Percentiles rank a stretch among this genome's conserved stretches.
phyloP scores from a whole-genome alignment of 2,113 vertebrate species.

The Gorsachius goisagi region DNA sequence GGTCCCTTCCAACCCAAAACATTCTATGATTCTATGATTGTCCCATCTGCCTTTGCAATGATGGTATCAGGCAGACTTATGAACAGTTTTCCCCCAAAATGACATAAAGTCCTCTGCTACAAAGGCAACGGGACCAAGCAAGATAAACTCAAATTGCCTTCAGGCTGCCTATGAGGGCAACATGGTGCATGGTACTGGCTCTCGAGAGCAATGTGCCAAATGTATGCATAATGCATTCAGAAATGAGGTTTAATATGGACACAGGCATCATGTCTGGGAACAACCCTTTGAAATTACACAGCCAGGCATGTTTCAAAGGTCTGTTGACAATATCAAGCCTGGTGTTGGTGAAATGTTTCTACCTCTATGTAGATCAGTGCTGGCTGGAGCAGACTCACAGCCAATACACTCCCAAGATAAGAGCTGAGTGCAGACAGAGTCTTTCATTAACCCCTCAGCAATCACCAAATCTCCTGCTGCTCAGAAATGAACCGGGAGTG shows the following conservation, averaged over 20 bases:
- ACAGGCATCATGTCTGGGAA: background rate
- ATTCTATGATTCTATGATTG: too few relatives aligned
- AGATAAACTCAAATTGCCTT: background rate
- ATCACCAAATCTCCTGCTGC: background rate
- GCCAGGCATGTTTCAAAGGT: background rate
- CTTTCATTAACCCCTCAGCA: background rate
- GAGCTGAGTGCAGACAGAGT: background rate
- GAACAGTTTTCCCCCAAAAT: background rate
- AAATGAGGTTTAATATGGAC: background rate
- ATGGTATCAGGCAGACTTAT: background rate
- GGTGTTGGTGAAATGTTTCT: background rate
- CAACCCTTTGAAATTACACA: background rate
- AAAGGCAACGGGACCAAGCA: background rate
- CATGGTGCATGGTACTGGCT: fast-evolving
- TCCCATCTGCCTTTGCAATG: background rate
- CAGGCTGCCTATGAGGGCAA: background rate
- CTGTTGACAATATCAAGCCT: background rate
- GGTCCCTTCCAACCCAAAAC: too few relatives aligned
- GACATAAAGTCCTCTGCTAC: background rate
- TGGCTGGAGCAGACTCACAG: background rate
- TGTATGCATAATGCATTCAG: background rate
- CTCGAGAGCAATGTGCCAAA: background rate
- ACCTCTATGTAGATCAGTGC: background rate
- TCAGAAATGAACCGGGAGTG: background rate
- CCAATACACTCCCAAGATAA: background rate